Percentiles rank a stretch among this genome's conserved stretches.
phyloP scores from a whole-genome alignment of 2,113 vertebrate genomes.

The Epinephelus moara region DNA sequence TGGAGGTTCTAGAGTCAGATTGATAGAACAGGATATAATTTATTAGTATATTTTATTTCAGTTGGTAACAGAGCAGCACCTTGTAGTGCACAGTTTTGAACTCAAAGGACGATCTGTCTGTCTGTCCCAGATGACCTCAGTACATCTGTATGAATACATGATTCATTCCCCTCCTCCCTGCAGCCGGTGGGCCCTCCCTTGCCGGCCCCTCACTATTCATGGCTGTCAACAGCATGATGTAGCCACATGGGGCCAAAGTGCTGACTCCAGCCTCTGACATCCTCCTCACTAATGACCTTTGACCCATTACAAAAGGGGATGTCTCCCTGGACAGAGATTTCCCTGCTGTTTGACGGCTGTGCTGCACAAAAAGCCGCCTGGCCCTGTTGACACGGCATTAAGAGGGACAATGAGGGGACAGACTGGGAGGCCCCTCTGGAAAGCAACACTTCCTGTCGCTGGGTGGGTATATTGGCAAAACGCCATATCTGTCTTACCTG shows the following conservation, averaged over 20 bases:
- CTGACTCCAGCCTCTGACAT: constrained; percentile 57
- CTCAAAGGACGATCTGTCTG: not conserved
- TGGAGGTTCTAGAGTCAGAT: too few species aligned
- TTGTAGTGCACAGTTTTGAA: not conserved
- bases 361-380: constrained; percentile 56
- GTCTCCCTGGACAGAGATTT: constrained; percentile 61
- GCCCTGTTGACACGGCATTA: constrained; percentile 69
- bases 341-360: constrained; percentile 53
- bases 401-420: constrained; percentile 60
- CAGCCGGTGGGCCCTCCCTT: constrained; percentile 13
- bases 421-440: constrained; percentile 49
- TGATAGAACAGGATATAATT: too few species aligned
- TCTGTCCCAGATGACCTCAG: constrained; percentile 9
- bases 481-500: not conserved
- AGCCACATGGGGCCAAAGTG: constrained; percentile 54
- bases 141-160: constrained; percentile 35
- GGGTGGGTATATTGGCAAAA: constrained; percentile 3
- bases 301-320: constrained; percentile 55
- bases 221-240: constrained; percentile 40
- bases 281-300: constrained; percentile 51
- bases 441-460: constrained; percentile 52
- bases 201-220: constrained; percentile 52
- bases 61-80: not conserved
- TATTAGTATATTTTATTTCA: not conserved
- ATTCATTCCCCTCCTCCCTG: constrained; percentile 27